Percentiles rank a stretch among this genome's conserved stretches.
These are phyloP conservation scores for Holothuria glaberrima DNA, from an alignment of 35 echinoderm and acorn worm genomes.

Conservation along the genomic window DNA sequence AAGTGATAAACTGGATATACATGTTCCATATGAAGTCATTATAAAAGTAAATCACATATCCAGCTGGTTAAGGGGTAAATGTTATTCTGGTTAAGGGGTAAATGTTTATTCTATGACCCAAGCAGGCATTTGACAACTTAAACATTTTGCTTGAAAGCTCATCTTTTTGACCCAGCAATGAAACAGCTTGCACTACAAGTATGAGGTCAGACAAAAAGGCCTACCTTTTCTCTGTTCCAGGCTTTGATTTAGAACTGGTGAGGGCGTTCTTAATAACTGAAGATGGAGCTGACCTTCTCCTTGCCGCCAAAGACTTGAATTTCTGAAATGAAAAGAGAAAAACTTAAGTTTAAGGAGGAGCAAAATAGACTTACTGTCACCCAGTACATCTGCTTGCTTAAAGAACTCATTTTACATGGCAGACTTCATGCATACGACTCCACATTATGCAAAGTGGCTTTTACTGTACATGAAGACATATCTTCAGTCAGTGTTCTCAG, in stretches of 20 bases:
- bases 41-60: not conserved
- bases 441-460: too few relatives aligned
- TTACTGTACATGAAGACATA: too few relatives aligned
- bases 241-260: conserved; percentile 36
- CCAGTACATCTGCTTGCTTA: not conserved
- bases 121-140: not conserved
- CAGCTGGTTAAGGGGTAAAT: too few relatives aligned
- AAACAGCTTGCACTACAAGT: too few relatives aligned
- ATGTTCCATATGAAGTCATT: too few relatives aligned
- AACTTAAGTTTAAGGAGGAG: not conserved
- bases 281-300: conserved; percentile 69
- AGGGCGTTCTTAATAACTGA: conserved; percentile 62
- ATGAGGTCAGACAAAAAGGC: too few relatives aligned
- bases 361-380: not conserved
- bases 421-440: too few relatives aligned
- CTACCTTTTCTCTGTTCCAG: conserved; percentile 53
- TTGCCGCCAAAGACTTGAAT: conserved; percentile 62
- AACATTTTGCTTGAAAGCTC: too few relatives aligned
- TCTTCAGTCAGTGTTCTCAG: too few relatives aligned
- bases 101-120: not conserved
- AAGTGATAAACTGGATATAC: too few relatives aligned
- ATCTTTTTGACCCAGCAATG: too few relatives aligned
- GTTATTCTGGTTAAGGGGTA: not conserved
- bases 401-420: not conserved
- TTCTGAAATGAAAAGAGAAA: conserved; percentile 52